These are phyloP conservation scores for Neosilurus hyrtlii DNA, from an alignment of 2,797 vertebrate species.

Conservation along the genomic window DNA sequence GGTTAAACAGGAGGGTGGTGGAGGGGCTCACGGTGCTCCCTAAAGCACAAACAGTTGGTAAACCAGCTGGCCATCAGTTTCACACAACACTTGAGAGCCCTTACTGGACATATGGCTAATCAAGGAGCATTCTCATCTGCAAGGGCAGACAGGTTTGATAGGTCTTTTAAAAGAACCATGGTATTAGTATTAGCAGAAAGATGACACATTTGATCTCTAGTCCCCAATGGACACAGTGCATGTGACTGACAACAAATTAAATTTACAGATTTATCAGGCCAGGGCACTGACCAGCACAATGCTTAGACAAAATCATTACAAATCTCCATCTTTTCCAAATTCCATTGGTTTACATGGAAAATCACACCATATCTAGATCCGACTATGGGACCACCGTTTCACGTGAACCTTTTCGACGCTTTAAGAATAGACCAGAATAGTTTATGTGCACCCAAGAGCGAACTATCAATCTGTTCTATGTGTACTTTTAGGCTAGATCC, in stretches of 20 bases:
- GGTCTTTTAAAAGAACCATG: constrained; percentile 3
- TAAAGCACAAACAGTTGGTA: constrained; percentile 14
- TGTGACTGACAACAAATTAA: background rate
- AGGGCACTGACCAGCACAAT: background rate
- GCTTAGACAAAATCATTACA: background rate
- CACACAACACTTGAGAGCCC: background rate
- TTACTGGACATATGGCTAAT: background rate
- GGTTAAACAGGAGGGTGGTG: background rate
- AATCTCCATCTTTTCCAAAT: background rate
- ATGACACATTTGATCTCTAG: background rate
- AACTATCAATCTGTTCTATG: background rate
- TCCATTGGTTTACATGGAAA: no score
- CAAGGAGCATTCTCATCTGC: background rate
- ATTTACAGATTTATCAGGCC: background rate
- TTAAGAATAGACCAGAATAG: background rate
- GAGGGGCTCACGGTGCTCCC: background rate
- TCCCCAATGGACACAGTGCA: background rate
- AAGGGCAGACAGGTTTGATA: background rate
- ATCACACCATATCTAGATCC: background rate
- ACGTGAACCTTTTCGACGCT: background rate
- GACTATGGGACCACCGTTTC: background rate
- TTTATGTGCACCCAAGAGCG: background rate
- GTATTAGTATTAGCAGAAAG: constrained; percentile 1
- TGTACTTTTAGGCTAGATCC: background rate
- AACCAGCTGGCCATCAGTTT: constrained; percentile 17